Conservation (phyloP, 2,797 vertebrate genomes). For the Rhinoraja longicauda region DNA sequence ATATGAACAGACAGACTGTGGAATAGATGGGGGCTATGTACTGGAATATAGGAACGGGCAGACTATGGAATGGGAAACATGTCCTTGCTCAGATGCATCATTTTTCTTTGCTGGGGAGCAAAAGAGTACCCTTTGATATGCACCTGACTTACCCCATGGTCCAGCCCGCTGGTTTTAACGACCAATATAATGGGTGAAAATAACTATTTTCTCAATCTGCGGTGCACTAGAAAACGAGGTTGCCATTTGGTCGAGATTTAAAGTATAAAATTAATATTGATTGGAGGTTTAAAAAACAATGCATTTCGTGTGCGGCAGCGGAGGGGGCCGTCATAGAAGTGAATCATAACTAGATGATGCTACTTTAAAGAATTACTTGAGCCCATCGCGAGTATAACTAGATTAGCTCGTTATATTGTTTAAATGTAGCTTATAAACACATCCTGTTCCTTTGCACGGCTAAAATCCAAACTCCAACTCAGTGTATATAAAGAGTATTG, state of each 20-base stretch:
- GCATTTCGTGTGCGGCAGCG: neutral
- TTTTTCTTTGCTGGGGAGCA: no score
- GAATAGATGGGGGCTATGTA: no score
- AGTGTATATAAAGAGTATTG: neutral
- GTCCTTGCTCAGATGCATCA: neutral
- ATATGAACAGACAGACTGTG: neutral
- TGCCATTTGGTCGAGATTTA: neutral
- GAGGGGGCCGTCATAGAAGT: neutral
- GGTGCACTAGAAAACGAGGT: neutral
- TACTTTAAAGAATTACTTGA: neutral
- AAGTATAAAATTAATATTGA: conserved; percentile 30
- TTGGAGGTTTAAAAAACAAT: neutral
- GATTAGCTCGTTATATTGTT: neutral
- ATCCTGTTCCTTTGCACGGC: neutral
- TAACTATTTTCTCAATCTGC: neutral
- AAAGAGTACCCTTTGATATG: no score
- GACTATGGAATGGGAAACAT: neutral
- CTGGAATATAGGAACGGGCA: neutral
- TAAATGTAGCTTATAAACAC: neutral
- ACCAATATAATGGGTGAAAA: neutral
- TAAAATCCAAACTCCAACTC: neutral
- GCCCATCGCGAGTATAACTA: neutral
- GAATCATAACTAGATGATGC: neutral
- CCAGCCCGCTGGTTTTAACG: neutral
- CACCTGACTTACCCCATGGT: neutral